These are phyloP conservation scores for Limnephilus lunatus DNA, from an alignment of 2,888 invertebrate genomes.

Conservation along the genomic window DNA sequence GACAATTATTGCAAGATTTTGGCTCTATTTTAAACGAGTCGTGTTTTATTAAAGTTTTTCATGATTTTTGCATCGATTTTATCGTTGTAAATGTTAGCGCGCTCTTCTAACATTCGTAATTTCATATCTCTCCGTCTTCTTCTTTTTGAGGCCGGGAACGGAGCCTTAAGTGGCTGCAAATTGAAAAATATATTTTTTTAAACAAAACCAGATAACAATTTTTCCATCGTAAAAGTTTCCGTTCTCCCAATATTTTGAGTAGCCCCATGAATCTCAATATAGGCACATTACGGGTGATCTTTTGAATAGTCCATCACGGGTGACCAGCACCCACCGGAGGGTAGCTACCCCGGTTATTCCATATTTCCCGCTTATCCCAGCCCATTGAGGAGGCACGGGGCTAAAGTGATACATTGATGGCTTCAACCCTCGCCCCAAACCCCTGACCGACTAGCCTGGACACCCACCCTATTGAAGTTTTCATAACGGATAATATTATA, in stretches of 20 bases:
- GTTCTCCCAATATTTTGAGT: neutral
- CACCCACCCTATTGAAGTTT: slow-evolving; percentile 48
- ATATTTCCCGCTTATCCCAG: slow-evolving; percentile 41
- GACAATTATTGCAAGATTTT: no score
- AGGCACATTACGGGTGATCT: slow-evolving; percentile 53
- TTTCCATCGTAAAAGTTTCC: neutral
- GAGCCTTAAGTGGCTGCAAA: no score
- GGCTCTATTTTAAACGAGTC: no score
- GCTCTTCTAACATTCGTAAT: no score
- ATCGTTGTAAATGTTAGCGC: no score
- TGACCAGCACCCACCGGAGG: slow-evolving; percentile 8
- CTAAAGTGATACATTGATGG: slow-evolving; percentile 59
- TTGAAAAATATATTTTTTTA: neutral
- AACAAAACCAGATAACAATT: neutral
- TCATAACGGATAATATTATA: slow-evolving; percentile 53
- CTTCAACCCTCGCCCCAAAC: slow-evolving; percentile 37
- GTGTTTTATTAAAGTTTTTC: no score
- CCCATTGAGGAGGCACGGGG: slow-evolving; percentile 52
- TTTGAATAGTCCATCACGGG: slow-evolving; percentile 54
- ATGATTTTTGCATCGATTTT: no score
- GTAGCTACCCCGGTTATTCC: slow-evolving; percentile 18
- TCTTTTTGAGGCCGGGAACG: no score
- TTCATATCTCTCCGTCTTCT: no score
- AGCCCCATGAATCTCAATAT: slow-evolving; percentile 51
- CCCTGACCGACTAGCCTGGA: slow-evolving; percentile 51